Percentiles rank a stretch among this genome's conserved stretches.
phyloP scores from a whole-genome alignment of 2,888 invertebrate genomes.

The Schizaphis graminum region DNA sequence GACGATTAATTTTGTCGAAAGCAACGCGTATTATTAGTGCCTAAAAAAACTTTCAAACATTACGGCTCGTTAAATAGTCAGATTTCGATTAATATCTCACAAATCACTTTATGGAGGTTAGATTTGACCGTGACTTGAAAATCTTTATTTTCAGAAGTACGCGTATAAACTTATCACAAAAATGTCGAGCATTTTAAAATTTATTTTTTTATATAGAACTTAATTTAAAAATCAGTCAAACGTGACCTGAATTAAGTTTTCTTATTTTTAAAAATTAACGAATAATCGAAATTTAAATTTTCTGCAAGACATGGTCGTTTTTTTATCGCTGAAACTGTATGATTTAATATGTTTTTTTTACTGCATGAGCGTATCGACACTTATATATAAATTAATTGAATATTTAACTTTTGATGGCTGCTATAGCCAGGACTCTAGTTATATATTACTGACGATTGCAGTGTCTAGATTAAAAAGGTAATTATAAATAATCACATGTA shows the following conservation, averaged over 20 bases:
- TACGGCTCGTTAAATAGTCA: not conserved
- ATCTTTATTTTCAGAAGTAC: not conserved
- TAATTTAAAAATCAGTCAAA: not conserved
- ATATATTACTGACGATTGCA: not conserved
- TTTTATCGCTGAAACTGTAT: not conserved
- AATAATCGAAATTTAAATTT: not conserved
- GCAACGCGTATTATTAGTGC: not conserved
- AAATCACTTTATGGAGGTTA: not conserved
- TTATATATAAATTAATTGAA: not conserved
- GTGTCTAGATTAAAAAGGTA: not conserved
- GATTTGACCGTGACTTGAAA: not conserved
- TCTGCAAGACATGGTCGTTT: not conserved
- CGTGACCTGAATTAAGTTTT: not conserved
- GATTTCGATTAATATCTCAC: too few relatives aligned
- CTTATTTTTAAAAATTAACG: not conserved
- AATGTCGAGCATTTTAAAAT: too few relatives aligned
- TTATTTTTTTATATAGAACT: too few relatives aligned
- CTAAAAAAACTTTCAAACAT: not conserved
- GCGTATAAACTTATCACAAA: too few relatives aligned
- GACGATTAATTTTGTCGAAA: not conserved
- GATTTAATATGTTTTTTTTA: not conserved
- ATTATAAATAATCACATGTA: not conserved
- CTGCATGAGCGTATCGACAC: fast-evolving
- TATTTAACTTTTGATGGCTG: not conserved
- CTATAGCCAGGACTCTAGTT: not conserved